Evolutionary conservation across 2,888 invertebrate species (phyloP).

Genomic region (Tupiocoris notatus): DNA sequence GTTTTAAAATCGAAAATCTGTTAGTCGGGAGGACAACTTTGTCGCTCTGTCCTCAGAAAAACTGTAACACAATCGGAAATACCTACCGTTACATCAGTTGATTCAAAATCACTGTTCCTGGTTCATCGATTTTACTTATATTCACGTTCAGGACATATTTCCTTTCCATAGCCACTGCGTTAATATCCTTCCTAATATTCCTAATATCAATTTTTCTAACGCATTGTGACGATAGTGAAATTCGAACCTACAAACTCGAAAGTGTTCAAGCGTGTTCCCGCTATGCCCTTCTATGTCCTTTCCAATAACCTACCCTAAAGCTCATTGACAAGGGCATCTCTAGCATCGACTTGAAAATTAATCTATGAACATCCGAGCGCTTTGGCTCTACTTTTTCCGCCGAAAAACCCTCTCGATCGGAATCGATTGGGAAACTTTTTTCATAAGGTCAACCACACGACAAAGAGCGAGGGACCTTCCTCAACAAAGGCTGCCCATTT

Average conservation of each 20-base stretch:
- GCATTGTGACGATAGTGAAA: neutral
- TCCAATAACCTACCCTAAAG: neutral
- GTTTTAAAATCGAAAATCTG: too few species aligned
- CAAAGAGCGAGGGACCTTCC: neutral
- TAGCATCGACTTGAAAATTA: too few species aligned
- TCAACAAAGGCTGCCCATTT: conserved; percentile 17
- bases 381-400: neutral
- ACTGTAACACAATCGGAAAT: too few species aligned
- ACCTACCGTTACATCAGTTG: too few species aligned
- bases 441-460: neutral
- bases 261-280: neutral
- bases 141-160: too few species aligned
- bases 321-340: neutral
- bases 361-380: neutral
- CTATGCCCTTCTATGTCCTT: neutral
- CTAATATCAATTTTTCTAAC: too few species aligned
- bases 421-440: neutral
- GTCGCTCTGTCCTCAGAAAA: too few species aligned
- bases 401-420: neutral
- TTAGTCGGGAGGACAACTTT: too few species aligned
- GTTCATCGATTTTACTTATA: too few species aligned
- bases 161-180: too few species aligned
- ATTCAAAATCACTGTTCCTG: too few species aligned
- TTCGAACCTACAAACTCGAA: neutral
- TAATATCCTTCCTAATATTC: too few species aligned